These are phyloP conservation scores for Tenthredo amoena DNA, from an alignment of 2,888 invertebrate genomes.

Conservation along the genomic window DNA sequence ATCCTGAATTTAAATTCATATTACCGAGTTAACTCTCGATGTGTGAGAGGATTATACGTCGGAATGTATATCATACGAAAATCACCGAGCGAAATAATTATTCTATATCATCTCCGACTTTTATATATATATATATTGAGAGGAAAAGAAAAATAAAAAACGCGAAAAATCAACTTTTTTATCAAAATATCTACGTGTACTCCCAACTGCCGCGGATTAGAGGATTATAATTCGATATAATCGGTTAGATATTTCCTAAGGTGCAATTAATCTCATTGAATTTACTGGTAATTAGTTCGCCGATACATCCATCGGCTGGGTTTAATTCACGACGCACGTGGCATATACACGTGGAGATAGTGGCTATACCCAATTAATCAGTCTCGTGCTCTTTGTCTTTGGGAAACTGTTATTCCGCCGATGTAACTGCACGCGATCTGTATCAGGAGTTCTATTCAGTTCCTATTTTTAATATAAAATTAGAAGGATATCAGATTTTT, in stretches of 20 bases:
- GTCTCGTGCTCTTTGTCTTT: not conserved
- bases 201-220: too few species aligned
- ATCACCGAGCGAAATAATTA: too few species aligned
- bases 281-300: not conserved
- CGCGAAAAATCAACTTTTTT: too few species aligned
- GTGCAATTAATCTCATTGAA: not conserved
- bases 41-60: not conserved
- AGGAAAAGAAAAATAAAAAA: too few species aligned
- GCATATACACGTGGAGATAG: constrained; percentile 12
- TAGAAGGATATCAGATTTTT: not conserved
- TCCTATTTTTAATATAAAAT: not conserved
- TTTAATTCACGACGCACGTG: not conserved
- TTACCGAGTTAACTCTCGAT: not conserved
- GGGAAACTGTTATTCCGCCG: not conserved
- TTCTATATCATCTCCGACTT: too few species aligned
- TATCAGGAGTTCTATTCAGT: not conserved
- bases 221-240: too few species aligned
- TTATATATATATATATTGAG: too few species aligned
- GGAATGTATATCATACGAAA: not conserved
- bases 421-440: not conserved
- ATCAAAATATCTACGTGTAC: too few species aligned
- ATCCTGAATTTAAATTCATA: not conserved
- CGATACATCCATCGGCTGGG: not conserved
- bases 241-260: not conserved
- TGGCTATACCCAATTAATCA: not conserved